Conservation (phyloP, 2,113 vertebrate genomes). For the Noctilio leporinus region DNA sequence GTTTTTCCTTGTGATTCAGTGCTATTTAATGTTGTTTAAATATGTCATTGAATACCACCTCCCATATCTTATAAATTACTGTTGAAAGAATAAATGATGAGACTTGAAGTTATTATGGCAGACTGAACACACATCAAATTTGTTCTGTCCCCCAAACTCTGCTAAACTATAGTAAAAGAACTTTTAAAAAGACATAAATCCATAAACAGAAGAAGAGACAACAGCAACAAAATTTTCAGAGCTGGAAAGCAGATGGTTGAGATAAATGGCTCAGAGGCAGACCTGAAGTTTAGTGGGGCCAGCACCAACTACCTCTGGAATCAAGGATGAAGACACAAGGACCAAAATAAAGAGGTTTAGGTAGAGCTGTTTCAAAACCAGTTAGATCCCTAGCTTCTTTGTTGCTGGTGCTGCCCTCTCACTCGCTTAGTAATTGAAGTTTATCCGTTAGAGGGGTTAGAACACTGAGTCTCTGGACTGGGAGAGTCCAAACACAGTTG, state of each 20-base stretch:
- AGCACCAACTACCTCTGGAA: not conserved
- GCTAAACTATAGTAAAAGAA: not conserved
- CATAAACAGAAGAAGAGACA: not conserved
- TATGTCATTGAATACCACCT: not conserved
- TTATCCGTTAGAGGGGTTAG: not conserved
- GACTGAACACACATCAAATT: slow-evolving; percentile 21
- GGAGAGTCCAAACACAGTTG: not conserved
- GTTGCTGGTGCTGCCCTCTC: not conserved
- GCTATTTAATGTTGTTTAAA: slow-evolving; percentile 10
- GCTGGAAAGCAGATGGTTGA: slow-evolving; percentile 17
- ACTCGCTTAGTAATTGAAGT: not conserved
- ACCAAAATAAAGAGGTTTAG: not conserved
- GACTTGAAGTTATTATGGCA: slow-evolving; percentile 2
- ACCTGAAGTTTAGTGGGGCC: not conserved
- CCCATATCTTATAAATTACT: slow-evolving; percentile 1
- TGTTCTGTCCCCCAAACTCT: slow-evolving; percentile 33
- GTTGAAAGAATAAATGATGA: slow-evolving; percentile 30
- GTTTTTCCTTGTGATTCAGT: not conserved
- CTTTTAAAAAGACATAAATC: slow-evolving; percentile 35
- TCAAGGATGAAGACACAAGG: not conserved
- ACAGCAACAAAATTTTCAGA: not conserved
- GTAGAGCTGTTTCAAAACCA: not conserved
- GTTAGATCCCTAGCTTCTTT: not conserved
- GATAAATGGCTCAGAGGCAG: not conserved
- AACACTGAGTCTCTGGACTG: not conserved